Base-by-base conservation (phyloP, 2,888 invertebrate species). In the Diaphora mendica region DNA sequence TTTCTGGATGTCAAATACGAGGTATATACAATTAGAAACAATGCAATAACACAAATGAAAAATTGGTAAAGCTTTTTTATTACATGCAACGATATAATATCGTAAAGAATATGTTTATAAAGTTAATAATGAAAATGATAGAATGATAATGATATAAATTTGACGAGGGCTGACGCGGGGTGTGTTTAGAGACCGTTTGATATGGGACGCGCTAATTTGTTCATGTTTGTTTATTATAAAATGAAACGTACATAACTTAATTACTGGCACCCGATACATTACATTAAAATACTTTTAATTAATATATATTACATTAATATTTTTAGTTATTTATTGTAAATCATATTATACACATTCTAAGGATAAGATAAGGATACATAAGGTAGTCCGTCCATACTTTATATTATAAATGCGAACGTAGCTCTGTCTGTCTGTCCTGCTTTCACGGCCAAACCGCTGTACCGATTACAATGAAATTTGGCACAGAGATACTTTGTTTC, bases 91-190 rank as follows among this genome's bases (percentile, higher is more conserved):
- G 55, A 59, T 7, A n/a, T 55, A 33, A 55, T 55, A 55, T 55
- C n/a, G n/a, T 55, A 5, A 51, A 39, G 11, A 11, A 51, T n/a
- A 55, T 9, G 0, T n/a, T 55, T n/a, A 9, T 9, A 51, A 51
- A 8, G 7, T n/a, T n/a, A 55, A 23, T n/a, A 55, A 55, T n/a
- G n/a, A 23, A 23, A 55, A n/a, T 55, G n/a, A 55, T 48, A 30
- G n/a, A 55, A 42, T 59, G 30, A 76, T 74, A 72, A 75, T 71
- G 70, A 35, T 71, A 73, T 72, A 72, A 26, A 72, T 73, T 73
- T 70, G 70, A 68, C 44, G 72, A 81, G 64, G 72, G 73, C 48
- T 81, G 79, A 81, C 73, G 68, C 62, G 68, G 75, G 71, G 73
- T 71, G 64, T 75, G 71, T 73, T 70, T 74, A 68, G 51, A 65